Percentiles rank a stretch among this genome's conserved stretches.
Conservation (phyloP, 2,113 vertebrate genomes). For the Chiloscyllium plagiosum region DNA sequence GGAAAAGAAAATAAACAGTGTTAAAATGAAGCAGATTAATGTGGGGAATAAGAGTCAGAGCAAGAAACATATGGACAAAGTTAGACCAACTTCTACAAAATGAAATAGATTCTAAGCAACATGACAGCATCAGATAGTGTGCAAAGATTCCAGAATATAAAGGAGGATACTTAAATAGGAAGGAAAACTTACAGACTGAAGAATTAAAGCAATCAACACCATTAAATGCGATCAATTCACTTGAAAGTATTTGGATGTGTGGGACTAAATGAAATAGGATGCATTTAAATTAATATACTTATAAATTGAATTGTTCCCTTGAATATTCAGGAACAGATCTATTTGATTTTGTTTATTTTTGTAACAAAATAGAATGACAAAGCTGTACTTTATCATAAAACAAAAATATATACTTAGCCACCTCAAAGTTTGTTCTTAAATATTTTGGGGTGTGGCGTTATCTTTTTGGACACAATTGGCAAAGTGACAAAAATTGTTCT, state of each 20-base stretch:
- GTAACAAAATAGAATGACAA: not conserved
- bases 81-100: not conserved
- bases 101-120: not conserved
- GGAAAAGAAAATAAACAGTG: conserved; percentile 4
- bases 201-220: not conserved
- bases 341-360: not conserved
- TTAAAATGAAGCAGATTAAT: not conserved
- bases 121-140: not conserved
- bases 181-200: not conserved
- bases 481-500: not conserved
- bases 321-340: not conserved
- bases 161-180: not conserved
- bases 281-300: not conserved
- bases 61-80: not conserved
- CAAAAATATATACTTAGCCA: not conserved
- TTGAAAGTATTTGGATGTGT: not conserved
- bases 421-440: not conserved
- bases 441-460: not conserved
- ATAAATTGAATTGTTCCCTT: not conserved
- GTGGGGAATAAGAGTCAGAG: not conserved
- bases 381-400: not conserved
- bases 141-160: not conserved
- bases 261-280: not conserved
- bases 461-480: not conserved
- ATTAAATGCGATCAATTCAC: not conserved